These are phyloP conservation scores for Simalia tracyae DNA, from an alignment of 2,797 vertebrate genomes.

Conservation along the genomic window DNA sequence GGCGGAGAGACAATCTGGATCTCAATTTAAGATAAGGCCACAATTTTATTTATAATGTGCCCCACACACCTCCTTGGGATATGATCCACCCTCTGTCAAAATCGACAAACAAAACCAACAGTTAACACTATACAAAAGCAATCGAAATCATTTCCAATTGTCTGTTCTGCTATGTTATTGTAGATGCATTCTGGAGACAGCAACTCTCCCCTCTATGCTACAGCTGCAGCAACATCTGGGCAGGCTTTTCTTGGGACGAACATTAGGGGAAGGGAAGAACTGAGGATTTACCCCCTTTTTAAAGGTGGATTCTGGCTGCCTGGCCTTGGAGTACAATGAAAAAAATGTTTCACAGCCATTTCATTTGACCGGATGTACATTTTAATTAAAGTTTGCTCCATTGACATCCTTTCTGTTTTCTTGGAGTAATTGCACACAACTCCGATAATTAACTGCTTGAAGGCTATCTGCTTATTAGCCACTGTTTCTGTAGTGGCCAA, in stretches of 20 bases:
- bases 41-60: too few species aligned
- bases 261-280: background rate
- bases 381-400: constrained; percentile 1
- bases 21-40: too few species aligned
- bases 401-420: background rate
- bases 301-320: background rate
- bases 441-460: background rate
- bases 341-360: background rate
- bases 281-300: background rate
- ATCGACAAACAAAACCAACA: too few species aligned
- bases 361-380: background rate
- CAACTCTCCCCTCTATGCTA: background rate
- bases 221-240: background rate
- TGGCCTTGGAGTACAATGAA: background rate
- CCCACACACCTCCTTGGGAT: too few species aligned
- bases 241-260: background rate
- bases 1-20: too few species aligned
- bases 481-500: background rate
- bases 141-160: background rate
- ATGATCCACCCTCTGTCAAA: too few species aligned
- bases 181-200: background rate
- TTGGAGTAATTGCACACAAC: background rate
- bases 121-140: too few species aligned
- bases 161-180: background rate
- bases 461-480: background rate